Percentiles rank a stretch among this genome's conserved stretches.
Evolutionary conservation across 2,113 vertebrate genomes (phyloP).

Genomic region (Onychostoma macrolepis): DNA sequence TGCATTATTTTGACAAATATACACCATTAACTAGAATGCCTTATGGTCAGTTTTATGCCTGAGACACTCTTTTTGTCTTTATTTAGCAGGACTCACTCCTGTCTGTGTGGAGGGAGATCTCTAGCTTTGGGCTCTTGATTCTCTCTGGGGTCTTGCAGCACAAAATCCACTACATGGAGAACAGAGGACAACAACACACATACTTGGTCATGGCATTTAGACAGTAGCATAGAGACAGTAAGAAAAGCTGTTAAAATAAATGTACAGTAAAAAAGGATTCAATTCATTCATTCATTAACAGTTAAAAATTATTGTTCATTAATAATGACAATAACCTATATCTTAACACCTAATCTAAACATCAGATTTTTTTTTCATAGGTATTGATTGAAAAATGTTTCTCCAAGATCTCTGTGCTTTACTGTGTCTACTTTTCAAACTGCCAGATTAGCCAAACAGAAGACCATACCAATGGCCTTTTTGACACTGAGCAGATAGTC

Average conservation of each 20-base stretch:
- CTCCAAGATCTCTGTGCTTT: background rate
- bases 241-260: background rate
- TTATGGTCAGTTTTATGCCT: background rate
- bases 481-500: conserved; percentile 85
- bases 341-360: background rate
- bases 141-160: conserved; percentile 77
- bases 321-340: background rate
- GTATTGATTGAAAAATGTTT: background rate
- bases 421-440: background rate
- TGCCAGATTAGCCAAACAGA: background rate
- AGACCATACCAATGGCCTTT: conserved; percentile 80
- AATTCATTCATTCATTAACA: background rate
- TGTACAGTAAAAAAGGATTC: background rate
- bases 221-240: background rate
- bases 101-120: conserved; percentile 74
- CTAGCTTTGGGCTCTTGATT: conserved; percentile 68
- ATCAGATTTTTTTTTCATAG: background rate
- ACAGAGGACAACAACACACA: background rate
- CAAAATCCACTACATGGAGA: conserved; percentile 83
- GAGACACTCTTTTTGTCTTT: background rate
- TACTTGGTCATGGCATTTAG: background rate
- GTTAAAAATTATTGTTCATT: background rate
- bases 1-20: background rate
- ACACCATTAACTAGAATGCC: background rate
- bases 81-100: conserved; percentile 77